Conservation (phyloP, 1,140 invertebrate species). For the Bombus turneri region DNA sequence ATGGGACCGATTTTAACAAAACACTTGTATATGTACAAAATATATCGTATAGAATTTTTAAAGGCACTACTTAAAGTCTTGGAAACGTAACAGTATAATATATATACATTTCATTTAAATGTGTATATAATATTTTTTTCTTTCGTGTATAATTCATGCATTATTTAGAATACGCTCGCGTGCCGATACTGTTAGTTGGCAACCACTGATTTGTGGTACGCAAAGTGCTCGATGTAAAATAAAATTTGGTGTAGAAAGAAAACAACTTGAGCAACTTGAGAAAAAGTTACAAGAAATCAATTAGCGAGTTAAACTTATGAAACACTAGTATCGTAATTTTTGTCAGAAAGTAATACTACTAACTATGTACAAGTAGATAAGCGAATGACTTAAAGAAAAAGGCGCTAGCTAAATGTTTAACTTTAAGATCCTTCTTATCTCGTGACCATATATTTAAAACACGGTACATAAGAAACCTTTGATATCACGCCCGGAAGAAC, state of each 20-base stretch:
- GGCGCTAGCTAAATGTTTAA: not conserved
- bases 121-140: too few relatives aligned
- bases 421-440: not conserved
- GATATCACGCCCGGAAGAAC: not conserved
- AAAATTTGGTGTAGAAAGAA: not conserved
- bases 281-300: not conserved
- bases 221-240: slow-evolving; percentile 16
- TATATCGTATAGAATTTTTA: not conserved
- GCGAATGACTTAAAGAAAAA: not conserved
- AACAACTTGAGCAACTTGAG: too few relatives aligned
- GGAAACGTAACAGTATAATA: not conserved
- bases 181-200: not conserved
- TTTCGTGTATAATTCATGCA: not conserved
- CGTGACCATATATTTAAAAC: not conserved
- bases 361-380: not conserved
- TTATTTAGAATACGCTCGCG: slow-evolving; percentile 13
- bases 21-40: too few relatives aligned
- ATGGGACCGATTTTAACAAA: not conserved
- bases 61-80: not conserved
- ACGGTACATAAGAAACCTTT: not conserved
- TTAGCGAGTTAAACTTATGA: not conserved
- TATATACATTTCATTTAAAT: not conserved
- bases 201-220: slow-evolving; percentile 27
- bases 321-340: not conserved
- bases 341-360: not conserved